Evolutionary conservation across 1,140 invertebrate genomes (phyloP), one percentile per base, ranked within the genome.

Genomic region (Chironomus striatipennis): DNA sequence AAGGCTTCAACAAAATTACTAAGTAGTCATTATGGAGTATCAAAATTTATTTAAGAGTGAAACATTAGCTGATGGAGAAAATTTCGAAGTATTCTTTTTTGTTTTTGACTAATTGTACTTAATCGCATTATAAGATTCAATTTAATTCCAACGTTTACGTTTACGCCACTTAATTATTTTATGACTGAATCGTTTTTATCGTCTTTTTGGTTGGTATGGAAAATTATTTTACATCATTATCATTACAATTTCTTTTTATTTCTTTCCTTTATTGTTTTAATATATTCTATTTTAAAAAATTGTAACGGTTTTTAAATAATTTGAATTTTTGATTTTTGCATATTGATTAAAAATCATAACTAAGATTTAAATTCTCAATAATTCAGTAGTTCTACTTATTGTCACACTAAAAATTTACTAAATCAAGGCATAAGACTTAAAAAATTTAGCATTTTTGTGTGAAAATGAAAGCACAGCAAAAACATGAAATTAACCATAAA

Each of bases 91-190:
- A 34, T 2, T 34, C 5, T 34, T 34, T 2, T 57, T 57, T n/a
- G n/a, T n/a, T 57, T n/a, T 57, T 57, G 47, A 70, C 65, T 70
- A 70, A 70, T 70, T 70, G 65, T 20, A 20, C 65, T 70, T 57
- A 70, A 70, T 70, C 65, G 65, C 18, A 17, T 70, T 70, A 70
- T 70, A 70, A 70, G 65, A 70, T 70, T 70, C 65, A 70, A 70
- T 70, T 70, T 70, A 70, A 70, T 70, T 70, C 65, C 6, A 7
- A 70, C 17, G 47, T 34, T 34, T 34, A 34, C 24, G 1, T 18
- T 21, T 70, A 20, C 18, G 65, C 65, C 65, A 70, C 65, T 70
- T 70, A 70, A 70, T 70, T 70, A 70, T 70, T 70, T 70, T 70
- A 70, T 70, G 65, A 8, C 47, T 3, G 5, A 34, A 34, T 2